Evolutionary conservation across 2,888 invertebrate species (phyloP), one percentile per base, ranked within the genome.

Genomic region (Seira musarum): DNA sequence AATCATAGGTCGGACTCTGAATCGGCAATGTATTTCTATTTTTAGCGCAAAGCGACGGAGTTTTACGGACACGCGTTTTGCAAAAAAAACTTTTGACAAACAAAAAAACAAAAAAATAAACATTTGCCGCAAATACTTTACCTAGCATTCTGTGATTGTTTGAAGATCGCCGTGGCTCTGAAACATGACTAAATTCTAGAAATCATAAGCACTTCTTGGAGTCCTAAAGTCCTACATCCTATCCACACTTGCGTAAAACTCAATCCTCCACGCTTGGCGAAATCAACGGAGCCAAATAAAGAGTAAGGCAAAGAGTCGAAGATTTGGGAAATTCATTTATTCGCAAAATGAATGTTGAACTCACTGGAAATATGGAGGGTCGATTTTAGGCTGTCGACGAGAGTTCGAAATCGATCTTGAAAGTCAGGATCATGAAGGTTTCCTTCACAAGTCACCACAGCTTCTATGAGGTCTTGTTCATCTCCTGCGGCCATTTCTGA

Each of bases 401-500:
- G 92, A 87, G 92, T 91, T 89, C 94, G 92, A 89, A 96, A 93
- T 89, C 93, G 93, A 89, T 92, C 92, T 88, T 94, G 94, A 91
- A 96, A 95, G 88, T 93, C 92, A 88, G 96, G 96, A 91, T 96
- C 96, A 89, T 92, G 92, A 89, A 95, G 92, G 91, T 96, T 94
- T 88, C 96, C 96, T 91, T 96, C 94, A 91, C 96, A 96, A 88
- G 96, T 96, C 90, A 96, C 93, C 90, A 96, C 94, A 88, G 94
- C 93, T 90, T 92, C 91, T 88, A 93, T 92, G 89, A 93, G 89
- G 88, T 90, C 92, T 91, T 92, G 93, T 91, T 94, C 94, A 92
- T 94, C 94, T 91, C 94, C 93, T 91, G 93, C 94, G 92, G 94
- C 94, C 95, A 95, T 95, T 89, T 90, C 91, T 90, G 87, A 65